Percentiles rank a stretch among this genome's conserved stretches.
Evolutionary conservation across 1,140 invertebrate species (phyloP).

Genomic region (Thalassaphorura encarpata): DNA sequence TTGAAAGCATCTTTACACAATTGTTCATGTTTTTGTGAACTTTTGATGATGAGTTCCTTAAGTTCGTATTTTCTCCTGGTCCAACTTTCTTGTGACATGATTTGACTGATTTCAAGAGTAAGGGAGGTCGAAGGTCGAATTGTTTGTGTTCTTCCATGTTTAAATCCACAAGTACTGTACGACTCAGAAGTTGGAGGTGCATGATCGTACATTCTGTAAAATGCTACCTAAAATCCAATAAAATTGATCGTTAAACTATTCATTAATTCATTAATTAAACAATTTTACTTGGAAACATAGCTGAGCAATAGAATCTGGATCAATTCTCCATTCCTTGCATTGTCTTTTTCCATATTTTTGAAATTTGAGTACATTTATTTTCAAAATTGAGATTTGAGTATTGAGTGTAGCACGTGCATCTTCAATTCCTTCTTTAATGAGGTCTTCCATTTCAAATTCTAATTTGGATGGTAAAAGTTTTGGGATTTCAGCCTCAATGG

Average conservation of each 20-base stretch:
- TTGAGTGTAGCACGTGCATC: constrained; percentile 46
- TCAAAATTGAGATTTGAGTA: constrained; percentile 43
- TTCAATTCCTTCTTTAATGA: too few species aligned
- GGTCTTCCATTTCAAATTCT: constrained; percentile 65
- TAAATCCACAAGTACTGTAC: constrained; percentile 92
- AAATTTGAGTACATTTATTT: constrained; percentile 58
- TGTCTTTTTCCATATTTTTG: constrained; percentile 59
- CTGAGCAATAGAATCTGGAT: constrained; percentile 93
- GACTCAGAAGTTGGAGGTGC: constrained; percentile 82
- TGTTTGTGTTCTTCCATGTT: constrained; percentile 92
- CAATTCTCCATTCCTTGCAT: constrained; percentile 74
- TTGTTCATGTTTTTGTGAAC: constrained; percentile 67
- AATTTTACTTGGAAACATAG: constrained; percentile 72
- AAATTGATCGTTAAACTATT: background rate
- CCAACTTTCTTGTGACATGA: constrained; percentile 40
- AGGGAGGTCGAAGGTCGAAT: constrained; percentile 75
- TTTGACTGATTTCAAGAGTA: constrained; percentile 54
- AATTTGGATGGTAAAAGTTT: constrained; percentile 51
- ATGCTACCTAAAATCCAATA: constrained; percentile 15
- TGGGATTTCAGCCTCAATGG: constrained; percentile 38
- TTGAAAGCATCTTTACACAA: constrained; percentile 90
- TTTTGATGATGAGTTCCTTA: constrained; percentile 61
- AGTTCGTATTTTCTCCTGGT: constrained; percentile 50
- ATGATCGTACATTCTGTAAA: constrained; percentile 15
- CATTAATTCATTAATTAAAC: background rate